A percentile compares a stretch with the other conserved stretches of the same genome.
Conservation (phyloP, 2,113 vertebrate species). For the cat (Felis catus) region DNA sequence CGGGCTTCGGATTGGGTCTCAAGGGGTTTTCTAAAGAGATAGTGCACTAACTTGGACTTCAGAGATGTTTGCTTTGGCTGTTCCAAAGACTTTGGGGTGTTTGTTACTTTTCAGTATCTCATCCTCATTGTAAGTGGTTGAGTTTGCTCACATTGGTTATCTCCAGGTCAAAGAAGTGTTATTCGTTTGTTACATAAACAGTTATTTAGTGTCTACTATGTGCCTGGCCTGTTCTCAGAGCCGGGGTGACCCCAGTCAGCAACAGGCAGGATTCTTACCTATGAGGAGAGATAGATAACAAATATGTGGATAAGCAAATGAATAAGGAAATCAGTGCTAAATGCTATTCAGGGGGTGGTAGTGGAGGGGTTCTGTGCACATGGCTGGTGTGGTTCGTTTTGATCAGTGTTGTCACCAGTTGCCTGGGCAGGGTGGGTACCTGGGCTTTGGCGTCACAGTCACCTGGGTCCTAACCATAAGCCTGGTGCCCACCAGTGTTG, state of each 20-base stretch:
- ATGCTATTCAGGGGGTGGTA: not conserved
- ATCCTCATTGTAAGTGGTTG: not conserved
- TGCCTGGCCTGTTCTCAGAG: not conserved
- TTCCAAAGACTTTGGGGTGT: not conserved
- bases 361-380: not conserved
- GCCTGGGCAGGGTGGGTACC: not conserved
- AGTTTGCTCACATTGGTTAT: not conserved
- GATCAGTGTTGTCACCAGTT: not conserved
- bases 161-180: not conserved
- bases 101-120: slow-evolving; percentile 2
- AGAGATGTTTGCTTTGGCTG: slow-evolving; percentile 37
- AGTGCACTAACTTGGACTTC: not conserved
- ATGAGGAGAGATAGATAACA: no score
- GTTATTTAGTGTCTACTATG: not conserved
- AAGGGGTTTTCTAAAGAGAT: not conserved
- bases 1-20: slow-evolving; percentile 1
- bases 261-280: not conserved
- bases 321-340: not conserved
- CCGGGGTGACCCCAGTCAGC: no score
- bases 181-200: not conserved
- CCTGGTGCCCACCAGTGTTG: rapidly evolving
- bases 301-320: not conserved
- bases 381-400: not conserved
- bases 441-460: not conserved
- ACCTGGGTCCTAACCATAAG: not conserved